Evolutionary conservation across 2,888 invertebrate genomes (phyloP).

Genomic region (Drosophila incognita): DNA sequence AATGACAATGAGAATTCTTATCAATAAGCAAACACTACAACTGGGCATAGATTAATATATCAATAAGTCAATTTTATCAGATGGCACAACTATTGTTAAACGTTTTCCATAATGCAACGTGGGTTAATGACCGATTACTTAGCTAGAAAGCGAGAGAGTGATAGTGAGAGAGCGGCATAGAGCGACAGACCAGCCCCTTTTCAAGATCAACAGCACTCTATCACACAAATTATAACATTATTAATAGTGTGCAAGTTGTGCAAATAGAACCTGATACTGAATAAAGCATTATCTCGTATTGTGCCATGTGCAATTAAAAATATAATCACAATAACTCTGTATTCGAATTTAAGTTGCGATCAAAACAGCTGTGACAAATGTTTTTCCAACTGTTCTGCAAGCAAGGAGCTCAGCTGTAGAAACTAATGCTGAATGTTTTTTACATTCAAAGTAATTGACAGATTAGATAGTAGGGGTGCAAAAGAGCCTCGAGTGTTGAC

Average conservation of each 20-base stretch:
- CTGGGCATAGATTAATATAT: slow-evolving; percentile 24
- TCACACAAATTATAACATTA: slow-evolving; percentile 1
- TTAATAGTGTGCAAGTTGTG: not conserved
- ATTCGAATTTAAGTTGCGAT: not conserved
- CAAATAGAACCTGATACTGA: not conserved
- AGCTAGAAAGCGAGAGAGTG: not conserved
- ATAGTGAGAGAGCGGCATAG: not conserved
- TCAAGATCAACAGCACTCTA: not conserved
- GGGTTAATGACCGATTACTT: slow-evolving; percentile 52
- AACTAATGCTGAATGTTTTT: slow-evolving; percentile 8
- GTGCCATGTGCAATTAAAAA: not conserved
- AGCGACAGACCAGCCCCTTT: slow-evolving; percentile 44
- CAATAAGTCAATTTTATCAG: slow-evolving; percentile 59
- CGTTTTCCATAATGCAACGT: slow-evolving; percentile 28
- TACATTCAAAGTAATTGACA: slow-evolving; percentile 29
- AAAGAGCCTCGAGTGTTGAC: slow-evolving; percentile 8
- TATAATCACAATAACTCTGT: slow-evolving; percentile 9
- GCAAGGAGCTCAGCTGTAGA: not conserved
- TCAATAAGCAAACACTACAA: slow-evolving; percentile 20
- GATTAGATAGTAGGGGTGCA: slow-evolving; percentile 34
- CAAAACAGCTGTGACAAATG: slow-evolving; percentile 54
- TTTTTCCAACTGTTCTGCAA: slow-evolving; percentile 18
- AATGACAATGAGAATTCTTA: slow-evolving; percentile 36
- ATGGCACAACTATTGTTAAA: slow-evolving; percentile 40
- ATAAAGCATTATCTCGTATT: slow-evolving; percentile 2